A percentile compares a stretch with the other conserved stretches of the same genome.
These are phyloP conservation scores for Cynopterus brachyotis DNA, from an alignment of 2,113 vertebrate genomes.

Conservation along the genomic window DNA sequence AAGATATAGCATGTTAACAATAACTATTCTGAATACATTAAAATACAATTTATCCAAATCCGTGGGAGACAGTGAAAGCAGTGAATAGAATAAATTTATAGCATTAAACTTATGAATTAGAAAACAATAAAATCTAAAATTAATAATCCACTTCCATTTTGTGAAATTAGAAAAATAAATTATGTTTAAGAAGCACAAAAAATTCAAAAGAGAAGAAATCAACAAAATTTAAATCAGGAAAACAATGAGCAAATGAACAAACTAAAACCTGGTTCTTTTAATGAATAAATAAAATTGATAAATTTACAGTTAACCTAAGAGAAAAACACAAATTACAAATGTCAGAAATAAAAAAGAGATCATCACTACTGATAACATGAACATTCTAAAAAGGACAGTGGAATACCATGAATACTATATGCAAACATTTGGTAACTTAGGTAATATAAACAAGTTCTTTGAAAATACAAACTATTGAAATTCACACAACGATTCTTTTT, in stretches of 20 bases:
- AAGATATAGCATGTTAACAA: not conserved
- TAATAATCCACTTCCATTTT: not conserved
- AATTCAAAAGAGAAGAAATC: not conserved
- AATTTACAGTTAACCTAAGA: not conserved
- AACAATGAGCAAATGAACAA: not conserved
- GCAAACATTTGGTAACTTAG: not conserved
- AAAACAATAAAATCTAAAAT: not conserved
- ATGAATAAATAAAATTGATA: not conserved
- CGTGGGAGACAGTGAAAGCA: not conserved
- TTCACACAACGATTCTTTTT: not conserved
- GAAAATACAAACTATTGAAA: not conserved
- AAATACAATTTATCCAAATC: not conserved
- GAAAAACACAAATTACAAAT: not conserved
- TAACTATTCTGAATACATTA: not conserved
- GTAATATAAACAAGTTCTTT: not conserved
- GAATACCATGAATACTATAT: not conserved
- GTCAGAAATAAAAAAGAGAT: not conserved
- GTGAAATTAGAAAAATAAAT: not conserved
- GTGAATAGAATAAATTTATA: not conserved
- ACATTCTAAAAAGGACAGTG: not conserved
- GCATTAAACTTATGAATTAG: not conserved
- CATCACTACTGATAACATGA: not conserved
- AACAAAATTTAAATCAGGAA: not conserved
- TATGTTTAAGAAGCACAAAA: not conserved
- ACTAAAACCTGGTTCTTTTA: not conserved